Evolutionary conservation across 2,797 vertebrate species (phyloP).

Genomic region (Falco novaeseelandiae): DNA sequence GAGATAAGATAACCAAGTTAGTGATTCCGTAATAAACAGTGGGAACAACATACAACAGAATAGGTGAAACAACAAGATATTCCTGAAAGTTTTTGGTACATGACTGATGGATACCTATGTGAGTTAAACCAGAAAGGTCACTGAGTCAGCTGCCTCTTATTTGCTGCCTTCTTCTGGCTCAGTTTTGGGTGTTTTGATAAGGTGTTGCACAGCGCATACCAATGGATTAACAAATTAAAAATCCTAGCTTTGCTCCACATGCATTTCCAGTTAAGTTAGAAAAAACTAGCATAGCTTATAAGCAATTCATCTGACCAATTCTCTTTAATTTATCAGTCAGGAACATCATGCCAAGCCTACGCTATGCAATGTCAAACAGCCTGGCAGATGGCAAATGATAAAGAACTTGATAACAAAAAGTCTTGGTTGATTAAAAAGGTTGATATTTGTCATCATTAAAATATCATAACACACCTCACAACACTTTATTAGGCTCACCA

Average conservation of each 20-base stretch:
- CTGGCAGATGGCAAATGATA: background rate
- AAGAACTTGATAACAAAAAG: background rate
- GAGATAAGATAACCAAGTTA: background rate
- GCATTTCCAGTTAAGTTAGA: background rate
- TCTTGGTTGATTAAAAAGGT: background rate
- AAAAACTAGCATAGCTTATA: background rate
- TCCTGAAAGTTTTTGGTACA: background rate
- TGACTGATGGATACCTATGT: background rate
- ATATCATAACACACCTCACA: conserved; percentile 47
- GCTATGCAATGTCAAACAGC: background rate
- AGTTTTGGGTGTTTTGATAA: background rate
- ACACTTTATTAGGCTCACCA: background rate
- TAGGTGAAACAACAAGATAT: background rate
- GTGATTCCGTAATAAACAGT: background rate
- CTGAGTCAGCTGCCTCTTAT: background rate
- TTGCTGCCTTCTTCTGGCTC: background rate
- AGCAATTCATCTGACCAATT: background rate
- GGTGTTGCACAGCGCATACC: background rate
- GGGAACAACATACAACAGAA: background rate
- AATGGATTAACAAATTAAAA: background rate
- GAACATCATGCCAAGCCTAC: background rate
- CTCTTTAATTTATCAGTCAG: background rate
- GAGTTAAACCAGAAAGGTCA: conserved; percentile 1
- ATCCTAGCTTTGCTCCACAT: background rate
- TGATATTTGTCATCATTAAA: background rate